A percentile compares a stretch with the other conserved stretches of the same genome.
Conservation (phyloP, 2,797 vertebrate species). For the Avahi laniger region DNA sequence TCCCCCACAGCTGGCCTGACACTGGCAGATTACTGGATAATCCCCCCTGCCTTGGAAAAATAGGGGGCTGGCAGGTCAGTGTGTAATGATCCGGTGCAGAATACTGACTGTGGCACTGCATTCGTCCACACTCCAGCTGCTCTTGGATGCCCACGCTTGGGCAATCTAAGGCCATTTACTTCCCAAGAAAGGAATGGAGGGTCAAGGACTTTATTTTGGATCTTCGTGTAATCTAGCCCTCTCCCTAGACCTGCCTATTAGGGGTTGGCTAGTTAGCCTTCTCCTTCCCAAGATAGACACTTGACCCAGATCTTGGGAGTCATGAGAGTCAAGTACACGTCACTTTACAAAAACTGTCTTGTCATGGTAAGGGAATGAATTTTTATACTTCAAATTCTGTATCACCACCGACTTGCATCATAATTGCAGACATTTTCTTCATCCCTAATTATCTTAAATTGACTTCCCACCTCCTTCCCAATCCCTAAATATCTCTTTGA, state of each 20-base stretch:
- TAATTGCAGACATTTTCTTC: slow-evolving; percentile 13
- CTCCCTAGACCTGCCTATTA: neutral
- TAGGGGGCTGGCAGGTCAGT: neutral
- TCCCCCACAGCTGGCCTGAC: neutral
- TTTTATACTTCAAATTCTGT: slow-evolving; percentile 35
- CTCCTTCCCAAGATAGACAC: neutral
- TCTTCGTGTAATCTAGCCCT: neutral
- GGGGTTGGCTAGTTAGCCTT: neutral
- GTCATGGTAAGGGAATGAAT: neutral
- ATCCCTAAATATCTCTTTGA: neutral
- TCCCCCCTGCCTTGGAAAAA: neutral
- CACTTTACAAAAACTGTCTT: slow-evolving; percentile 5
- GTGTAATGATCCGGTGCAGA: neutral
- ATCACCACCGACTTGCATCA: neutral
- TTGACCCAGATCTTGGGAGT: slow-evolving; percentile 35
- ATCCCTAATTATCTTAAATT: slow-evolving; percentile 6
- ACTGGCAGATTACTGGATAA: slow-evolving; percentile 27
- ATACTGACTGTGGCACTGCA: neutral
- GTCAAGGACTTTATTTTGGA: neutral
- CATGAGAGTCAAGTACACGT: neutral
- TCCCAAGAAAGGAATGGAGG: neutral
- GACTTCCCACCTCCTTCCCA: neutral
- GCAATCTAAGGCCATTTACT: neutral
- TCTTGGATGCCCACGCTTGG: neutral
- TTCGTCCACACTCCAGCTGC: neutral